Base-by-base conservation (phyloP, 1,140 invertebrate genomes). In the Trypoxylus dichotomus region DNA sequence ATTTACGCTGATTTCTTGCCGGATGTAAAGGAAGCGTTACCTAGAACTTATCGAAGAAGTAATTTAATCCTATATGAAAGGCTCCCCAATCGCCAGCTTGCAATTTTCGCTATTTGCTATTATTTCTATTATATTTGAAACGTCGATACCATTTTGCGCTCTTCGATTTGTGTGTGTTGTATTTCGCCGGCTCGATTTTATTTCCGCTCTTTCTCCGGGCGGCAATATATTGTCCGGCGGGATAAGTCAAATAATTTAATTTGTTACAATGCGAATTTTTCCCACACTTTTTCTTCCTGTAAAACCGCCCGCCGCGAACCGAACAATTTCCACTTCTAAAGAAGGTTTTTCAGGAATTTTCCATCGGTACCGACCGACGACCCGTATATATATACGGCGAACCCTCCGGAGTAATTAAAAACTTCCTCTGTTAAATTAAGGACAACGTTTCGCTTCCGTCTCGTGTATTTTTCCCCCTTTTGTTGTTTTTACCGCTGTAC, bases 401-500 rank as follows among this genome's bases (percentile, higher is more conserved):
- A 54, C 47, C 47, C 47, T 54, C 47, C 47, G 47, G 47, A 54
- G 47, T 54, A 54, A 54, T 54, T 54, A 54, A 54, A 54, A 54
- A 54, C 47, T 54, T 54, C 47, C 47, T 54, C 47, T 54, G 47
- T 54, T 54, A 54, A 54, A 54, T 54, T 54, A 54, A 54, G 47
- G 13, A 54, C 47, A 54, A 54, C 47, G 47, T 54, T 54, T 54
- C 47, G 47, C 15, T 54, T 54, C 47, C n/a, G 47, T 54, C 42
- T 43, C 42, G 47, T 54, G 19, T 54, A n/a, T 54, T 21, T n/a
- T 15, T 6, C 15, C 47, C 6, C 6, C 19, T 47, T 2, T 54
- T 19, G 47, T 54, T 54, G 15, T 54, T 54, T n/a, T 15, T 15
- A 15, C 47, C 15, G 47, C 47, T 54, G 47, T 54, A 19, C 19